A percentile compares a stretch with the other conserved stretches of the same genome.
Conservation (phyloP, 2,888 invertebrate species). For the Aphodius granarius region DNA sequence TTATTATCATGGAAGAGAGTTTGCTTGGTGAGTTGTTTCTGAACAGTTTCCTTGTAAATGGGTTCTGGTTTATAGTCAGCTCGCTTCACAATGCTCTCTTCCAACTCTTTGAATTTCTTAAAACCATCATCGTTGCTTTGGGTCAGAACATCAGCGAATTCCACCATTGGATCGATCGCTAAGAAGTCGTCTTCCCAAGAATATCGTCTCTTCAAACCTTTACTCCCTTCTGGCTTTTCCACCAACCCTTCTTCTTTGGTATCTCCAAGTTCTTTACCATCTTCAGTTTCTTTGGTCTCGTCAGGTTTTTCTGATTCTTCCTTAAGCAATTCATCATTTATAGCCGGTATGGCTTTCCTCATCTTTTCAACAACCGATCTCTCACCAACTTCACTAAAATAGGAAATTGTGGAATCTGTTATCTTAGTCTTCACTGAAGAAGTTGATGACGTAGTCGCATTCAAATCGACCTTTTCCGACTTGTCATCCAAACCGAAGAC, state of each 20-base stretch:
- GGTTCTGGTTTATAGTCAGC: not conserved
- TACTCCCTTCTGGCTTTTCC: not conserved
- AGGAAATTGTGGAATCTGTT: not conserved
- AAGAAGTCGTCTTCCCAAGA: constrained; percentile 21
- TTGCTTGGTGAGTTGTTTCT: not conserved
- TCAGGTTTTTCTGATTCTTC: not conserved
- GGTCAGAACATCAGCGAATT: no score
- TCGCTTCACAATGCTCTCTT: not conserved
- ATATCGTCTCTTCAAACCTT: not conserved
- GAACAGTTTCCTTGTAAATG: not conserved
- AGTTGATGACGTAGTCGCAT: not conserved
- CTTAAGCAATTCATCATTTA: not conserved
- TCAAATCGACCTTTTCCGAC: not conserved
- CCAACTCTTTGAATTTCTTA: not conserved
- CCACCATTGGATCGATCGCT: constrained; percentile 2
- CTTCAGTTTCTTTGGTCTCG: not conserved
- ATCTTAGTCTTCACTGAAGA: not conserved
- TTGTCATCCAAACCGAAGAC: not conserved
- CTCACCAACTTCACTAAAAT: not conserved
- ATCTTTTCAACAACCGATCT: not conserved
- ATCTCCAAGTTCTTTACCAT: not conserved
- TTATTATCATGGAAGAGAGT: not conserved
- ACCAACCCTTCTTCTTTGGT: not conserved
- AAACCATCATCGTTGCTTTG: not conserved
- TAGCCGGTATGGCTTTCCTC: not conserved